A percentile compares a stretch with the other conserved stretches of the same genome.
phyloP scores from a whole-genome alignment of 2,797 vertebrate species.

The Anas georgica region DNA sequence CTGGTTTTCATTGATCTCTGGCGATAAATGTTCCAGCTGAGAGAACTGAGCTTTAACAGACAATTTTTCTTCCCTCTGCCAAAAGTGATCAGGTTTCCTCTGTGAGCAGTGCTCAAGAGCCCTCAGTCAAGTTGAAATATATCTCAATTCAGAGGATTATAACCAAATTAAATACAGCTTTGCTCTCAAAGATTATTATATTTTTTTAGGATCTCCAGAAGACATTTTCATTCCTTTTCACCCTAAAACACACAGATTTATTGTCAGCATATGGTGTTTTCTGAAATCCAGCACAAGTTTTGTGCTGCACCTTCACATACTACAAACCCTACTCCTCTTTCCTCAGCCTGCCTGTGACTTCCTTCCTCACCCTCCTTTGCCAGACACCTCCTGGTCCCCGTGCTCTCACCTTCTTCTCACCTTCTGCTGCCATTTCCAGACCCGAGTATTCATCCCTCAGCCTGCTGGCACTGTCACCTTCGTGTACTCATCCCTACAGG shows the following conservation, averaged over 20 bases:
- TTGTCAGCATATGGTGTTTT: neutral
- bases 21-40: neutral
- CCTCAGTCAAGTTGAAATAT: neutral
- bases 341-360: neutral
- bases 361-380: neutral
- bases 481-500: rapidly evolving
- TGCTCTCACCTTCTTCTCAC: rapidly evolving
- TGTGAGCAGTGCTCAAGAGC: neutral
- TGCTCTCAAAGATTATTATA: neutral
- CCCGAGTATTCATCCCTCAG: neutral
- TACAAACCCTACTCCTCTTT: neutral
- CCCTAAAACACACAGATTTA: constrained; percentile 12
- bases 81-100: constrained; percentile 44
- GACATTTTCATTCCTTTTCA: constrained; percentile 28
- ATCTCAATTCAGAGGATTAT: neutral
- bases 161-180: constrained; percentile 38
- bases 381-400: rapidly evolving
- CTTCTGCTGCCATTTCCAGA: neutral
- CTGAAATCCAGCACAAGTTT: neutral
- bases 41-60: neutral
- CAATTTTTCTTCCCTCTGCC: constrained; percentile 17
- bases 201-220: neutral
- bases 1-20: constrained; percentile 18
- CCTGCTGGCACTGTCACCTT: rapidly evolving
- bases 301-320: neutral